Evolutionary conservation across 2,888 invertebrate genomes (phyloP), one percentile per base, ranked within the genome.

Genomic region (Sinhomidia bicolor): DNA sequence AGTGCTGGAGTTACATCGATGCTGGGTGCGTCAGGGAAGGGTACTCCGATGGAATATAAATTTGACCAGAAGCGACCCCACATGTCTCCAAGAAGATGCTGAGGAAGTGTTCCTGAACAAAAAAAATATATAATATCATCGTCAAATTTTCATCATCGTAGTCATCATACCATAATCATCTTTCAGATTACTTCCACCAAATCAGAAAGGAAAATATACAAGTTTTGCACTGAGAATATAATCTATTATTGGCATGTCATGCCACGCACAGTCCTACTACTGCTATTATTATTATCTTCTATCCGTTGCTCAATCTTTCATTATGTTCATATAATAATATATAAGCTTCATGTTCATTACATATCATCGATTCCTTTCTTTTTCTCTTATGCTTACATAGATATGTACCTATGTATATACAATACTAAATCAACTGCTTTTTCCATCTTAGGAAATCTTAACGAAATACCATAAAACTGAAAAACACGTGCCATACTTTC

Each of bases 51-150:
- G 76, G 88, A 36, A 88, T 91, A 91, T 14, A 93, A 82, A 85
- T 92, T 92, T 9, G 78, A 85, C 93, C 93, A 93, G 85, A 92
- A 92, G 60, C 92, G 86, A 81, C 93, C 93, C 93, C 93, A 93
- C 92, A 92, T 93, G 85, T 93, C 92, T 7, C 94, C 94, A 23
- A 94, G 91, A 5, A 94, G 90, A 92, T 94, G 94, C 3, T 94
- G 94, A 0, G 94, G 94, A 68, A 94, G 93, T 6, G 94, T 93
- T 5, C 94, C 94, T 79, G n/a, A n/a, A n/a, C n/a, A n/a, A n/a
- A n/a, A n/a, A n/a, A n/a, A n/a, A n/a, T n/a, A n/a, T n/a, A n/a
- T 65, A 54, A 65, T 51, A 76, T 83, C 47, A 82, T 74, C 74
- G 74, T 57, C 74, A 76, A 85, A 2, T 57, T 76, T 78, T 79